Evolutionary conservation across 2,888 invertebrate genomes (phyloP), one percentile per base, ranked within the genome.

Genomic region (Brachyptera risi): DNA sequence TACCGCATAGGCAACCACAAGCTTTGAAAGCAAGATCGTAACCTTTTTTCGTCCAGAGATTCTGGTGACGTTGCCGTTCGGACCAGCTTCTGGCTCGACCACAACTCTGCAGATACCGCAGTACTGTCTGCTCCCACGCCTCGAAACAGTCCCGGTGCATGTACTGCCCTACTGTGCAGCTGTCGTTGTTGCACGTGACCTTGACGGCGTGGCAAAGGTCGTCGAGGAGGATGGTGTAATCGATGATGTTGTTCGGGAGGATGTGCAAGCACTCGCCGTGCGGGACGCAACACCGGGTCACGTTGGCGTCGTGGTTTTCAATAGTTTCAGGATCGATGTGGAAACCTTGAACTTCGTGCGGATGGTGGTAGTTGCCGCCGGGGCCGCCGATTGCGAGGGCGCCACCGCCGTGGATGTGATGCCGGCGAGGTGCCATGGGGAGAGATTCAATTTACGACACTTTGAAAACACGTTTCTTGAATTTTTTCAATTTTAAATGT

Each of bases 101-200:
- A 77, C 92, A 92, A 35, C 91, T 88, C 75, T 94, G 92, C 64
- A 97, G 80, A 72, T 92, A 93, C 58, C 89, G 87, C 68, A 96
- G 80, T 61, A 96, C 90, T 37, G 88, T 83, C 74, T 87, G 87
- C 77, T 97, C 96, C 94, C 95, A 97, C 69, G 87, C 84, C 68
- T 94, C 92, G 79, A 96, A 96, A 77, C 96, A 97, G 75, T 91
- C 92, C 68, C 89, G 86, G 81, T 97, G 97, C 96, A 97, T 96
- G 74, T 88, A 95, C 74, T 89, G 87, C 65, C 96, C 94, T 71
- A 84, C 83, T 65, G 83, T 80, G 79, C 97, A 97, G 72, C 86
- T 84, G 73, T 95, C 95, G 79, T 96, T 96, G 81, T 94, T 96
- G 83, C 97, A 97, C 67, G 88, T 83, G 63, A 97, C 92, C 74